Evolutionary conservation across 2,797 vertebrate species (phyloP).

Genomic region (Garrulus glandarius): DNA sequence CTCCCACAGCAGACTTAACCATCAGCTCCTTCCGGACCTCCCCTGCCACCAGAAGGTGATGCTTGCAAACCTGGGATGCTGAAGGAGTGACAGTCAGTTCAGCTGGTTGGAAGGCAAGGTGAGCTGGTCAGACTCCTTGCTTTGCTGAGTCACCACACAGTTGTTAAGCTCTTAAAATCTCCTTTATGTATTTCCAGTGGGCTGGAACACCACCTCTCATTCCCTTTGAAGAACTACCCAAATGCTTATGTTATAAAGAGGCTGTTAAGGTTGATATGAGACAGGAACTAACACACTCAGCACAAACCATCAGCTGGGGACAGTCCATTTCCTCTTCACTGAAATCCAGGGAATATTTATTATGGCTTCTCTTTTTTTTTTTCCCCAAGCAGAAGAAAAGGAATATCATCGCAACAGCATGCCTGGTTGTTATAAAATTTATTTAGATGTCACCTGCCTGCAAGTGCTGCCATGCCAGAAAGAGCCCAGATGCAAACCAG

Average conservation of each 20-base stretch:
- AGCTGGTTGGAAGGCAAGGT: background rate
- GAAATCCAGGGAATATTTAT: background rate
- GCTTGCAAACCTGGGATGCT: background rate
- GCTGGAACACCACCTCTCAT: background rate
- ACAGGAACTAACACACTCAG: background rate
- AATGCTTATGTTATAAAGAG: background rate
- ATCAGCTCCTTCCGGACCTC: background rate
- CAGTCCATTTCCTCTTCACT: background rate
- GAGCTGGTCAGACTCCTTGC: background rate
- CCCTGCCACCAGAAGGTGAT: fast-evolving
- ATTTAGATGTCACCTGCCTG: background rate
- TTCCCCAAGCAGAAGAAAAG: background rate
- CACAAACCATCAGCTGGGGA: background rate
- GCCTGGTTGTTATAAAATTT: background rate
- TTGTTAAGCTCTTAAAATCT: background rate
- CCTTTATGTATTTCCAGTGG: background rate
- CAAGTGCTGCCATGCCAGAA: background rate
- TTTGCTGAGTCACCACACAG: background rate
- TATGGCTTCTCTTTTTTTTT: background rate
- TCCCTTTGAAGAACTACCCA: background rate
- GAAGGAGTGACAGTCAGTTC: background rate
- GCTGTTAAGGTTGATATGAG: background rate
- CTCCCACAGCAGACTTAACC: background rate
- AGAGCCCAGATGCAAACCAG: background rate
- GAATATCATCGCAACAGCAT: background rate